Conservation (phyloP, 2,797 vertebrate species). For the Macropodus opercularis region DNA sequence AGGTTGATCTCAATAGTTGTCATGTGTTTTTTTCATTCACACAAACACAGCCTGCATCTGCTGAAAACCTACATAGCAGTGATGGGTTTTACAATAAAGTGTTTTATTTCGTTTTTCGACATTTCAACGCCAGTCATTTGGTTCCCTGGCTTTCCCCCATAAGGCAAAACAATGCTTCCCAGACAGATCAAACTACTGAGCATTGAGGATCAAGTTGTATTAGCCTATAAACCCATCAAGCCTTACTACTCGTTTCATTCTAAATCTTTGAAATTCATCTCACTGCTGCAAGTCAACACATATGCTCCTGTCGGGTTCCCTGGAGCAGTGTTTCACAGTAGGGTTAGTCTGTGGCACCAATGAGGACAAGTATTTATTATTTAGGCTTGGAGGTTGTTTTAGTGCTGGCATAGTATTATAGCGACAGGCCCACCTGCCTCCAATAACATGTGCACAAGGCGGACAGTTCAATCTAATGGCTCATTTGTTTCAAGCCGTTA, state of each 20-base stretch:
- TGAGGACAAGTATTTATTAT: slow-evolving; percentile 61
- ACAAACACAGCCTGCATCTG: slow-evolving; percentile 57
- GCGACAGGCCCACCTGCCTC: slow-evolving; percentile 8
- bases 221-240: slow-evolving; percentile 34
- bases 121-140: slow-evolving; percentile 13
- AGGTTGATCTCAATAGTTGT: slow-evolving; percentile 58
- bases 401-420: slow-evolving; percentile 20
- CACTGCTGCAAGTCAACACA: slow-evolving; percentile 38
- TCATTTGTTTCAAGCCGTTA: slow-evolving; percentile 12
- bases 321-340: slow-evolving; percentile 28
- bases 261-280: slow-evolving; percentile 61
- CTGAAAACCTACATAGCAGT: slow-evolving; percentile 54
- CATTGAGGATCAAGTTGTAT: slow-evolving; percentile 42
- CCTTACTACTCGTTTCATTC: slow-evolving; percentile 40
- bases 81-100: slow-evolving; percentile 55
- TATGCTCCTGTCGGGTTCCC: slow-evolving; percentile 27
- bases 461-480: not conserved
- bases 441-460: slow-evolving; percentile 14
- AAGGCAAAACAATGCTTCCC: slow-evolving; percentile 16
- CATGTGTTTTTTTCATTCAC: slow-evolving; percentile 59
- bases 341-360: slow-evolving; percentile 56
- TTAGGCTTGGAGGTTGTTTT: slow-evolving; percentile 34
- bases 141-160: slow-evolving; percentile 3
- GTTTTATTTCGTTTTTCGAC: not conserved
- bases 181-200: slow-evolving; percentile 22